Percentiles rank a stretch among this genome's conserved stretches.
Evolutionary conservation across 2,888 invertebrate species (phyloP).

Genomic region (Prenolepis imparis): DNA sequence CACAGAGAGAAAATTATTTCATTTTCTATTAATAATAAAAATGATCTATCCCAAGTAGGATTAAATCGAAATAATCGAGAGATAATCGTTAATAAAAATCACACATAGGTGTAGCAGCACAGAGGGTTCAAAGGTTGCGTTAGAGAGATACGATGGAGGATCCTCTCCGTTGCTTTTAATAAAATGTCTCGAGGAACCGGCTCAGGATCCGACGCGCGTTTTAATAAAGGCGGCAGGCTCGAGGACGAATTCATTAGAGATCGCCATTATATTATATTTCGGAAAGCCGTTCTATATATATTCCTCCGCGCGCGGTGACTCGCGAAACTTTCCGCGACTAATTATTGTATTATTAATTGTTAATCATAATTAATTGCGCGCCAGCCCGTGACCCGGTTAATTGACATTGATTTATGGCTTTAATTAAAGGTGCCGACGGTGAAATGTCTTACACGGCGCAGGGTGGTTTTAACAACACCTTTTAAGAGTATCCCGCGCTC

Average conservation of each 20-base stretch:
- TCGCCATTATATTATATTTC: constrained; percentile 66
- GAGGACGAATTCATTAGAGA: constrained; percentile 70
- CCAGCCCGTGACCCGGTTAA: constrained; percentile 76
- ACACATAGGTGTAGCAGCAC: background rate
- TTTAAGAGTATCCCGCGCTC: constrained; percentile 75
- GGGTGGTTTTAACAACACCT: constrained; percentile 83
- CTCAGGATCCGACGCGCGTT: constrained; percentile 57
- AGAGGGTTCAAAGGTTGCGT: constrained; percentile 40
- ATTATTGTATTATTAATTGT: constrained; percentile 84
- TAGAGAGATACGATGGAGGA: constrained; percentile 42
- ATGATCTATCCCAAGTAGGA: background rate
- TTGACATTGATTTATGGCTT: constrained; percentile 86
- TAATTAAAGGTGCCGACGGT: constrained; percentile 84
- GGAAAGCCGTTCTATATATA: constrained; percentile 22
- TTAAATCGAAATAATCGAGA: constrained; percentile 10
- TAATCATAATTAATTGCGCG: constrained; percentile 84
- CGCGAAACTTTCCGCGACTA: constrained; percentile 68
- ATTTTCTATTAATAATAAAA: background rate
- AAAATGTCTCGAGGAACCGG: constrained; percentile 56
- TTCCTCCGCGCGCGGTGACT: constrained; percentile 56
- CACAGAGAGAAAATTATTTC: background rate
- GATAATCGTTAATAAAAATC: constrained; percentile 7
- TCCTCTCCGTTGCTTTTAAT: constrained; percentile 53
- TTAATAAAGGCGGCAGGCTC: constrained; percentile 60
- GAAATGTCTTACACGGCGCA: constrained; percentile 80